Base-by-base conservation (phyloP, 2,113 vertebrate species). In the Beaufortia kweichowensis region DNA sequence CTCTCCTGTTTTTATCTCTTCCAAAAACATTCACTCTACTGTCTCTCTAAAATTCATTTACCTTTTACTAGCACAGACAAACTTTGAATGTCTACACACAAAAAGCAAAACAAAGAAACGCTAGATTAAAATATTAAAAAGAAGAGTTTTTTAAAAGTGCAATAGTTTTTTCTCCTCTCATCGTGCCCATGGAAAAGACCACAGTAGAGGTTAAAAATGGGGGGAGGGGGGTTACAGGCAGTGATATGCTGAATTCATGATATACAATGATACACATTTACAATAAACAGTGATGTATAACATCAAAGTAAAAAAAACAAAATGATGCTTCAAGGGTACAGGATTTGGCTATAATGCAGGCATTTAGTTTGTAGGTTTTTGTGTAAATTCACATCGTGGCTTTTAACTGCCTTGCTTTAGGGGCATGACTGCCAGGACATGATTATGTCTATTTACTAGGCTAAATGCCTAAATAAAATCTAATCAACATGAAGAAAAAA, bases 161-260 rank as follows among this genome's bases (percentile, higher is more conserved):
- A 98, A 95, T 91, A 96, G 92, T 94, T 76, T 84, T 93, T 77
- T 78, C 31, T 59, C 46, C 43, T 55, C 64, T 43, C 90, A 23
- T 92, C 89, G 88, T 93, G 93, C 92, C 93, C 93, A 90, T 92
- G 90, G 93, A 94, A 89, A 89, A 94, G 87, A 94, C 96, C 95
- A 96, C 94, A 95, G 93, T 95, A 84, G 91, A 92, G 84, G 85
- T 79, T 89, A 91, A 90, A 92, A 91, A 94, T 92, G 91, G 68
- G 79, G 74, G 78, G 55, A 39, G 35, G 35, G 15, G 43, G 43
- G 43, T 15, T 46, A 9, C 28, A 92, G 95, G 95, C 95, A 96
- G 95, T 96, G 95, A 94, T 93, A 91, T 94, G 96, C 95, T 95
- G 89, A 86, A 92, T 90, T 92, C 94, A 74, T 73, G 31, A 84